A percentile compares a stretch with the other conserved stretches of the same genome.
Conservation (phyloP, 2,888 invertebrate species). For the Drosophila neonasuta region DNA sequence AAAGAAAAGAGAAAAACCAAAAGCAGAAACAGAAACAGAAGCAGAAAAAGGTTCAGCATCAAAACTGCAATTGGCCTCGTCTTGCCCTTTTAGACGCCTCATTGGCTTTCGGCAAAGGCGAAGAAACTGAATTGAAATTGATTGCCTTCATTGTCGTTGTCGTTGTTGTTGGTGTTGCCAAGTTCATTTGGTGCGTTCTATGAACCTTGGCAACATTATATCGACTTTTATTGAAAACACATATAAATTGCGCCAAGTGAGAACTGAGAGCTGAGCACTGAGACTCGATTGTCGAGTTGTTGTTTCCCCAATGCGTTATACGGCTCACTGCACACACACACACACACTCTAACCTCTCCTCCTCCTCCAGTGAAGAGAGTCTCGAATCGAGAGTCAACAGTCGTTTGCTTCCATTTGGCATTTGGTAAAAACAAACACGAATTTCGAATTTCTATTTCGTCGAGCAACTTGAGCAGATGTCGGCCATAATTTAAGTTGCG, state of each 20-base stretch:
- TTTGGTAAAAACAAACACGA: constrained; percentile 74
- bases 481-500: constrained; percentile 71
- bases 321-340: constrained; percentile 59
- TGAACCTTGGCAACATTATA: constrained; percentile 74
- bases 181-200: constrained; percentile 72
- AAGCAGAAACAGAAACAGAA: not conserved
- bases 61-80: constrained; percentile 67
- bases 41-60: constrained; percentile 55
- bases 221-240: constrained; percentile 72
- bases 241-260: constrained; percentile 64
- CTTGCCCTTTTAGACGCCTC: constrained; percentile 69
- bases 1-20: constrained; percentile 1
- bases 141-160: constrained; percentile 65
- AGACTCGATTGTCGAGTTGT: constrained; percentile 15
- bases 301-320: constrained; percentile 55
- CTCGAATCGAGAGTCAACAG: constrained; percentile 12
- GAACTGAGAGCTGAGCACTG: constrained; percentile 23
- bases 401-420: constrained; percentile 34
- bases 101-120: constrained; percentile 66
- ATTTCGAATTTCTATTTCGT: constrained; percentile 61
- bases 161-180: constrained; percentile 41
- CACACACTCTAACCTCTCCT: not conserved
- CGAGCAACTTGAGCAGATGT: constrained; percentile 67
- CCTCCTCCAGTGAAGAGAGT: not conserved
- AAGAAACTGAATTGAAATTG: constrained; percentile 73